phyloP scores from a whole-genome alignment of 2,113 vertebrate genomes.

The Planiliza haematocheilus region DNA sequence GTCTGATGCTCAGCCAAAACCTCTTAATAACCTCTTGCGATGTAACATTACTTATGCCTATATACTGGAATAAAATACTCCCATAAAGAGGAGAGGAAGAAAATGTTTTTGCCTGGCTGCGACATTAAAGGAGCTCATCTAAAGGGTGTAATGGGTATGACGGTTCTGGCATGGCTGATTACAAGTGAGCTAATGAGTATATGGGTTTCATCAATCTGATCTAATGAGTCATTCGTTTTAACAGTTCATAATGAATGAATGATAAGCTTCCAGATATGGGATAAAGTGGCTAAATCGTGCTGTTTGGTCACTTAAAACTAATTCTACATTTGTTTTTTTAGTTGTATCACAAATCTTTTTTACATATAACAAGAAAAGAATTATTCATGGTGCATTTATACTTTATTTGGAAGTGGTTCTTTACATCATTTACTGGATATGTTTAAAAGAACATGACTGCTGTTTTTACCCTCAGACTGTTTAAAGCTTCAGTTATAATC shows the following conservation, averaged over 20 bases:
- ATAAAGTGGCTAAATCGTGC: neutral
- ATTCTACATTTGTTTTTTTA: neutral
- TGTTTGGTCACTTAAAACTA: neutral
- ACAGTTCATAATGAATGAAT: slow-evolving; percentile 4
- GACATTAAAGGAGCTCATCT: slow-evolving; percentile 12
- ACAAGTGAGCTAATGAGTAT: slow-evolving; percentile 28
- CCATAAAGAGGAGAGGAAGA: slow-evolving; percentile 5
- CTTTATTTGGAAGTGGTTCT: neutral
- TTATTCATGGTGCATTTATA: no score
- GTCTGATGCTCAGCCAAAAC: slow-evolving; percentile 42
- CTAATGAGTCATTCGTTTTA: slow-evolving; percentile 45
- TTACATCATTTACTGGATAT: neutral
- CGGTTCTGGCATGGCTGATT: slow-evolving; percentile 25
- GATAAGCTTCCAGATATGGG: neutral
- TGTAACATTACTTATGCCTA: slow-evolving; percentile 1
- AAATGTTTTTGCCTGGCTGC: slow-evolving; percentile 14
- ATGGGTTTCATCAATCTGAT: slow-evolving; percentile 6
- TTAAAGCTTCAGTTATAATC: neutral
- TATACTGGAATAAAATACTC: no score
- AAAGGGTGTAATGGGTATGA: slow-evolving; percentile 20
- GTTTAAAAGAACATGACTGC: no score
- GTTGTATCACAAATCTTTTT: no score
- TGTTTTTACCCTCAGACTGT: no score
- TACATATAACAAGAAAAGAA: neutral
- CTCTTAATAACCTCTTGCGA: slow-evolving; percentile 19